Evolutionary conservation across 2,888 invertebrate species (phyloP).

Genomic region (Eupithecia tripunctaria): DNA sequence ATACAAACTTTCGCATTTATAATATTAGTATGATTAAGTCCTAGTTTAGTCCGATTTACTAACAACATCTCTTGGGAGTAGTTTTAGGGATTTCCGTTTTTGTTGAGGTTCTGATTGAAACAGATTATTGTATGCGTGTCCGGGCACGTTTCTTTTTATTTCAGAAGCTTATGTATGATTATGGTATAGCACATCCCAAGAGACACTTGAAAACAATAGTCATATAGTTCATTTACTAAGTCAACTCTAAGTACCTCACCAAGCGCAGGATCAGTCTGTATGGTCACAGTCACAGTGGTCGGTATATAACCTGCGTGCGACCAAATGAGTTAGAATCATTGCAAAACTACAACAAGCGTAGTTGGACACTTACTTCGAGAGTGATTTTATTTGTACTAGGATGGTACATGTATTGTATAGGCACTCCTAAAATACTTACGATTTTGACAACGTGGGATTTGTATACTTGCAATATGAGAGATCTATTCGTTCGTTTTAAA

Average conservation of each 20-base stretch:
- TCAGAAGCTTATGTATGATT: not conserved
- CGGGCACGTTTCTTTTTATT: not conserved
- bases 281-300: too few relatives aligned
- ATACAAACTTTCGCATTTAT: too few relatives aligned
- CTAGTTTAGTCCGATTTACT: not conserved
- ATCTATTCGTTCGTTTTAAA: too few relatives aligned
- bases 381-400: too few relatives aligned
- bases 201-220: not conserved
- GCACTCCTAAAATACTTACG: too few relatives aligned
- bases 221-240: not conserved
- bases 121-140: not conserved
- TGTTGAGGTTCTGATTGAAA: slow-evolving; percentile 6
- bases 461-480: too few relatives aligned
- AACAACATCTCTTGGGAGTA: not conserved
- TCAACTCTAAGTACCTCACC: not conserved
- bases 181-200: not conserved
- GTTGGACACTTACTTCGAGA: too few relatives aligned
- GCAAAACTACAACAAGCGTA: not conserved
- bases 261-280: not conserved
- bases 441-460: too few relatives aligned
- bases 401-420: too few relatives aligned
- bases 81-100: not conserved
- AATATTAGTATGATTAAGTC: not conserved
- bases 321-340: not conserved
- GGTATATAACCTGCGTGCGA: not conserved